Base-by-base conservation (phyloP, 2,888 invertebrate species). In the Melanostoma mellinum region DNA sequence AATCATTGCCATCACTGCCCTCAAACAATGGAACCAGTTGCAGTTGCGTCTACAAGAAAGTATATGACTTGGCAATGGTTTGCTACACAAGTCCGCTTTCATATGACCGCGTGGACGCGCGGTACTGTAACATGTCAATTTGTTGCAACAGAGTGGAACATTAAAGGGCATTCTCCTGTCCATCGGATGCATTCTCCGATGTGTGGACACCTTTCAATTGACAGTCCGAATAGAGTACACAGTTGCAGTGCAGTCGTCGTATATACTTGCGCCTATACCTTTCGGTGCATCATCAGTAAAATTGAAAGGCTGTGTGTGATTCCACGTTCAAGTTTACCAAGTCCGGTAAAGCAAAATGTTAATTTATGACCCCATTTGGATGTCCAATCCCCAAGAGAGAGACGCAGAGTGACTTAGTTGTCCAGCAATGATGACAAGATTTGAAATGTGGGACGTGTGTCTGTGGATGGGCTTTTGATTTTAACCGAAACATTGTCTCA, bases 111-210 rank as follows among this genome's bases (percentile, higher is more conserved):
- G 55, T 63, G 48, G 46, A 40, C 5, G 60, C 48, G 46, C 71
- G 75, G 67, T 61, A 72, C 68, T 65, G 55, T 84, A 84, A 84
- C 84, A 84, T 79, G 79, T 84, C 84, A 84, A 84, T 84, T 84
- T 84, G 74, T 48, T 79, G 78, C 58, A 73, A 65, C 71, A 46
- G 69, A 78, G 63, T 63, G 56, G 74, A 79, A 79, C 84, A 79
- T 79, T 84, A 84, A 84, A 84, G 84, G 84, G 84, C 84, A 84
- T 84, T 84, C 84, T 84, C 78, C 79, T 84, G 84, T 84, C 84
- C 68, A 67, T 84, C 74, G 71, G 69, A 79, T 71, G 74, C 55
- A 74, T 67, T 84, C 74, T 63, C 48, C n/a, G 32, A 50, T 79
- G 67, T 69, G 65, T 78, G 79, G 79, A 84, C 84, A 84, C 84